A percentile compares a stretch with the other conserved stretches of the same genome.
These are phyloP conservation scores for Megalurothrips usitatus DNA, from an alignment of 2,888 invertebrate genomes.

Conservation along the genomic window DNA sequence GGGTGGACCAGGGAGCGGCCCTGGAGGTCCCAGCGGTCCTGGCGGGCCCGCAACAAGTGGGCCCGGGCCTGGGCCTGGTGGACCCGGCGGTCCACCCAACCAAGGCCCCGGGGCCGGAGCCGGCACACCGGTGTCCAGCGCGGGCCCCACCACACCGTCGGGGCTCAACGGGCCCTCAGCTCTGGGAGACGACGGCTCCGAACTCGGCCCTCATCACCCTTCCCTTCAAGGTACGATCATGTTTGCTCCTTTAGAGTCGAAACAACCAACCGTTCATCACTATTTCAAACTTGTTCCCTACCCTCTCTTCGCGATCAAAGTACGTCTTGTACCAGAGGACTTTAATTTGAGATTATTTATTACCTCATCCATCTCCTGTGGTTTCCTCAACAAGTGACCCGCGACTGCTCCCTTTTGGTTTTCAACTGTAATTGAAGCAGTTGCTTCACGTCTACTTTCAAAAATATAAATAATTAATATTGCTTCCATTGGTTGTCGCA, in stretches of 20 bases:
- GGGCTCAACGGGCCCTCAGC: background rate
- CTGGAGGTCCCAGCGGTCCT: background rate
- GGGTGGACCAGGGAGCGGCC: background rate
- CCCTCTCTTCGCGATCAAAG: no score
- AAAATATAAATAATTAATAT: background rate
- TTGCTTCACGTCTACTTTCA: slow-evolving; percentile 10
- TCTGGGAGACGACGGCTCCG: background rate
- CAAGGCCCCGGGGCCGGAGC: slow-evolving; percentile 36
- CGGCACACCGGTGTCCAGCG: slow-evolving; percentile 51
- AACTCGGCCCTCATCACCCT: slow-evolving; percentile 47
- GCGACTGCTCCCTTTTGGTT: no score
- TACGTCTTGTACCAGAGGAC: no score
- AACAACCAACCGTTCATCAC: no score
- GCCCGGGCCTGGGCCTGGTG: background rate
- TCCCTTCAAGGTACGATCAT: slow-evolving; percentile 53
- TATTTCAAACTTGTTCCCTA: no score
- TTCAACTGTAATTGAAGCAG: no score
- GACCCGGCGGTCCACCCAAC: background rate
- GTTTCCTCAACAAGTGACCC: no score
- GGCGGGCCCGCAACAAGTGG: background rate
- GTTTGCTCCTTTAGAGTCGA: no score
- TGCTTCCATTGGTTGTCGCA: slow-evolving; percentile 36
- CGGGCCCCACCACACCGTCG: slow-evolving; percentile 39
- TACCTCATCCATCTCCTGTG: no score
- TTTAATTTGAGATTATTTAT: no score